Conservation (phyloP, 2,113 vertebrate species). For the Bujurquina vittata region DNA sequence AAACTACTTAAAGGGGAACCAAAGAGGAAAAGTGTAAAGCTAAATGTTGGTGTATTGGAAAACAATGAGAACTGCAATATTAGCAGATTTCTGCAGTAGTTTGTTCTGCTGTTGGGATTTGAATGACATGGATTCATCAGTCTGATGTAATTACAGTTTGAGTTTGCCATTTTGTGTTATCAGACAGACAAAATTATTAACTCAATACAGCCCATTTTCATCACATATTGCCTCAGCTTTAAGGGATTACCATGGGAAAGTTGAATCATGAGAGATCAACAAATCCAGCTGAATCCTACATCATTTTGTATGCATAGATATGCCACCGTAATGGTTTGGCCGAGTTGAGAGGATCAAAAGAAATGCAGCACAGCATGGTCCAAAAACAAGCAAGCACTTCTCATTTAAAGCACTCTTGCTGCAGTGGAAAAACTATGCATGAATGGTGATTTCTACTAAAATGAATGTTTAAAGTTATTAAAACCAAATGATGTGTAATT, state of each 20-base stretch:
- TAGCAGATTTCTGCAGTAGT: neutral
- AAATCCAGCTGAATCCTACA: too few species aligned
- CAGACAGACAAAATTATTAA: too few species aligned
- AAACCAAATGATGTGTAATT: neutral
- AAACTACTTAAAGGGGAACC: neutral
- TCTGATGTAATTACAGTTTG: neutral
- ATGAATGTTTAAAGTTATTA: neutral
- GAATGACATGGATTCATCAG: neutral
- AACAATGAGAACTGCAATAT: neutral
- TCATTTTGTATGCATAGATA: neutral
- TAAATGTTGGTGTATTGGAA: neutral
- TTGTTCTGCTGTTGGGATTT: neutral
- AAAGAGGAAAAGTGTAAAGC: neutral
- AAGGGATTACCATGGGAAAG: too few species aligned
- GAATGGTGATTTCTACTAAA: too few species aligned
- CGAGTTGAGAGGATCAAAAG: too few species aligned
- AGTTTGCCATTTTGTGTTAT: neutral
- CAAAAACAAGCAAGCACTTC: too few species aligned
- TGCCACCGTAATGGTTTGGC: neutral
- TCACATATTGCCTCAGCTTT: neutral
- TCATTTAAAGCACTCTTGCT: too few species aligned
- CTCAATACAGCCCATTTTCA: neutral
- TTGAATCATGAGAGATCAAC: too few species aligned
- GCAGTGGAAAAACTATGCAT: too few species aligned
- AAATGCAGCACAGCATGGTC: too few species aligned